These are phyloP conservation scores for Hycleus cichorii DNA, from an alignment of 1,140 invertebrate genomes.

Conservation along the genomic window DNA sequence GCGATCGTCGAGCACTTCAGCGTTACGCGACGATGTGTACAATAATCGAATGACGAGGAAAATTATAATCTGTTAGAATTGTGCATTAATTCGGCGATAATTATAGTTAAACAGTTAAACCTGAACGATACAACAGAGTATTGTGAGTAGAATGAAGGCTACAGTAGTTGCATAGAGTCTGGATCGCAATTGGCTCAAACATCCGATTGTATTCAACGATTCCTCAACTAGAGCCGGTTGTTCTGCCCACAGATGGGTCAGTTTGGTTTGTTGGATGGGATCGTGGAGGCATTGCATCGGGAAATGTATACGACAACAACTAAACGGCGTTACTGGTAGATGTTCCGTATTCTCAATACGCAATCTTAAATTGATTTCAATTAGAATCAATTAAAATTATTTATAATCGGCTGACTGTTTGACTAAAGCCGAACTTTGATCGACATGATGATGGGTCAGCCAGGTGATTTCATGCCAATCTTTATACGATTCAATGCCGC, in stretches of 20 bases:
- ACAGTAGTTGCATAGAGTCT: slow-evolving; percentile 28
- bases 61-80: slow-evolving; percentile 20
- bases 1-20: slow-evolving; percentile 29
- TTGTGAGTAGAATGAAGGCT: slow-evolving; percentile 15
- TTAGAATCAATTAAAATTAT: too few species aligned
- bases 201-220: slow-evolving; percentile 34
- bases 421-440: slow-evolving; percentile 30
- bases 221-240: slow-evolving; percentile 27
- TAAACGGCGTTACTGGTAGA: slow-evolving; percentile 34
- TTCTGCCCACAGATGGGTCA: slow-evolving; percentile 33
- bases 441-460: slow-evolving; percentile 35
- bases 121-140: slow-evolving; percentile 14
- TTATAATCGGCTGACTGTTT: slow-evolving; percentile 30
- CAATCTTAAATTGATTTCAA: slow-evolving; percentile 9
- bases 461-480: slow-evolving; percentile 39
- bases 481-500: slow-evolving; percentile 36
- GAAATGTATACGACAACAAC: slow-evolving; percentile 37
- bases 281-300: slow-evolving; percentile 39
- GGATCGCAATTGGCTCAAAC: slow-evolving; percentile 28
- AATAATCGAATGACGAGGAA: slow-evolving; percentile 30
- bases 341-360: slow-evolving; percentile 5
- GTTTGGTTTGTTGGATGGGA: slow-evolving; percentile 35
- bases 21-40: slow-evolving; percentile 38
- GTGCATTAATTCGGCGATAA: too few species aligned
- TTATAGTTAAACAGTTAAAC: too few species aligned